Conservation (phyloP, 2,113 vertebrate genomes). For the Nothobranchius kuhntae region DNA sequence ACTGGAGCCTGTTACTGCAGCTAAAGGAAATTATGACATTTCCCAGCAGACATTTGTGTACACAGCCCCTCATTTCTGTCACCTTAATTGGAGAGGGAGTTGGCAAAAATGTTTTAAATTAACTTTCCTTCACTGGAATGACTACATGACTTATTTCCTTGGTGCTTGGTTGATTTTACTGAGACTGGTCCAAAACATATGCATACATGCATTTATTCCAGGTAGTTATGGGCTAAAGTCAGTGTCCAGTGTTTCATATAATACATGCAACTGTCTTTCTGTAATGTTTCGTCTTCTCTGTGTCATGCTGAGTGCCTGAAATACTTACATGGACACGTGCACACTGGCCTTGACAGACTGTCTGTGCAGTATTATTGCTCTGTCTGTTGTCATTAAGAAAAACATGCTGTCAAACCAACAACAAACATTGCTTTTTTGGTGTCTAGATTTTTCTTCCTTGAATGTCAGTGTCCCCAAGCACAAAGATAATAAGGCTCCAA, state of each 20-base stretch:
- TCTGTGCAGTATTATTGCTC: constrained; percentile 51
- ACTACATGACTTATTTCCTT: constrained; percentile 19
- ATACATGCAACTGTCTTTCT: constrained; percentile 6
- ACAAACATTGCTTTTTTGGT: constrained; percentile 32
- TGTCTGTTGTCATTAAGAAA: constrained; percentile 72
- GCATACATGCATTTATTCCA: not conserved
- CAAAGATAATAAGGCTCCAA: constrained; percentile 52
- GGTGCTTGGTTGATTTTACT: constrained; percentile 18
- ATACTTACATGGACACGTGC: constrained; percentile 9
- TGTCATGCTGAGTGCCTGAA: constrained; percentile 10
- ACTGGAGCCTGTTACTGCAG: constrained; percentile 50
- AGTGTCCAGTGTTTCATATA: constrained; percentile 14
- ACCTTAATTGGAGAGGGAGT: constrained; percentile 46
- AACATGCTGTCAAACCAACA: constrained; percentile 58
- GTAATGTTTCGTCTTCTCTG: not conserved
- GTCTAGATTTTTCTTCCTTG: constrained; percentile 34
- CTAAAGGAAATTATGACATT: constrained; percentile 58
- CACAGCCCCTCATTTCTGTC: constrained; percentile 44
- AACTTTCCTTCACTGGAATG: constrained; percentile 27
- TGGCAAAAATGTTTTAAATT: constrained; percentile 35
- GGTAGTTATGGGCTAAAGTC: constrained; percentile 8
- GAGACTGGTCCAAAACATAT: not conserved
- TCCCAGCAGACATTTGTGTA: constrained; percentile 50
- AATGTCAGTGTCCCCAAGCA: constrained; percentile 51
- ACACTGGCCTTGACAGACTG: constrained; percentile 14